Percentiles rank a stretch among this genome's conserved stretches.
These are phyloP conservation scores for Pteria penguin DNA, from an alignment of 2,888 invertebrate genomes.

Conservation along the genomic window DNA sequence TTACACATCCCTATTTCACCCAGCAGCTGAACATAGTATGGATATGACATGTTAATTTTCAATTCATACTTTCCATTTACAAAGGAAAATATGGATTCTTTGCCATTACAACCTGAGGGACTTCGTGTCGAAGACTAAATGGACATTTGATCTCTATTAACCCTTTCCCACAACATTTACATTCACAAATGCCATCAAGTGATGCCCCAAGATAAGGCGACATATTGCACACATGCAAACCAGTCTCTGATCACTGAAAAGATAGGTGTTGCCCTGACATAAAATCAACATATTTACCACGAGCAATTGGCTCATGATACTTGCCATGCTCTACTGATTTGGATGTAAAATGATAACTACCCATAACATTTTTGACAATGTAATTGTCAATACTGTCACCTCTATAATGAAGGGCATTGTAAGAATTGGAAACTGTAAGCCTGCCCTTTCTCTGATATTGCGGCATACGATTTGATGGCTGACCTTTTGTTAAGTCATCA, in stretches of 20 bases:
- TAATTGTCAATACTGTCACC: conserved; percentile 16
- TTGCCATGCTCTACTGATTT: too few relatives aligned
- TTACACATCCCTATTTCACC: conserved; percentile 1
- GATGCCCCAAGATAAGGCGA: background rate
- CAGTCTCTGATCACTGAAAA: background rate
- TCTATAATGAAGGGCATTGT: conserved; percentile 15
- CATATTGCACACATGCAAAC: background rate
- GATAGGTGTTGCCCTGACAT: background rate
- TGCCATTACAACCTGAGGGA: too few relatives aligned
- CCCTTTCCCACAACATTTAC: conserved; percentile 14
- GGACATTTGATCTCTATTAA: too few relatives aligned
- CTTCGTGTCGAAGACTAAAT: too few relatives aligned
- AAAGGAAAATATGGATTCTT: background rate
- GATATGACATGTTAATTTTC: background rate
- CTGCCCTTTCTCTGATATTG: conserved; percentile 17
- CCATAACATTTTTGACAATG: too few relatives aligned
- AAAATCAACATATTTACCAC: background rate
- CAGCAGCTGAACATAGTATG: conserved; percentile 14
- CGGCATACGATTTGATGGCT: conserved; percentile 11
- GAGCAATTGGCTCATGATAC: conserved; percentile 17
- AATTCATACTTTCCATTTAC: conserved; percentile 12
- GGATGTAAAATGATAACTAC: too few relatives aligned
- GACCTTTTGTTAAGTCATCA: conserved; percentile 6
- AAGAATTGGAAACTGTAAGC: too few relatives aligned
- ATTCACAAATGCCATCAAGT: conserved; percentile 9